These are phyloP conservation scores for Tricholaema leucomelas DNA, from an alignment of 2,113 vertebrate genomes.

Conservation along the genomic window DNA sequence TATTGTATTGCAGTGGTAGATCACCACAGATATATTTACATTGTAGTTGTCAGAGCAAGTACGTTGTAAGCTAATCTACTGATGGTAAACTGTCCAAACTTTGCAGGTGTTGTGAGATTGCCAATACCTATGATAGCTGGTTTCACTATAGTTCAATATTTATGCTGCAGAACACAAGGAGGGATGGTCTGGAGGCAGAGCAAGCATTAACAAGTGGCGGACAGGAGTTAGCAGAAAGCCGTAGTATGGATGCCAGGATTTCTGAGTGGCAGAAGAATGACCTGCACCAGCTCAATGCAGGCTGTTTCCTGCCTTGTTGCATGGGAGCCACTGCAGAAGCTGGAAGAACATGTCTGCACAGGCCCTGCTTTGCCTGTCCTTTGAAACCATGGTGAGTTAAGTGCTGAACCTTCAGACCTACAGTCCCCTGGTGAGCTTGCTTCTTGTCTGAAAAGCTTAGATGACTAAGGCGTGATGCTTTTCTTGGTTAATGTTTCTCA, in stretches of 20 bases:
- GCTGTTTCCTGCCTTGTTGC: neutral
- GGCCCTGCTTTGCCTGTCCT: neutral
- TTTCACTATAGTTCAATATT: neutral
- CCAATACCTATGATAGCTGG: neutral
- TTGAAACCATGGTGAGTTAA: neutral
- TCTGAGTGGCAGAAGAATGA: neutral
- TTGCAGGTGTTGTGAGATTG: neutral
- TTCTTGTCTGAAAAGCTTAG: neutral
- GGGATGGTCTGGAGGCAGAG: neutral
- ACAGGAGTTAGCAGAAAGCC: neutral
- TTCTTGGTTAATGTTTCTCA: neutral
- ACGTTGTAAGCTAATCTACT: neutral
- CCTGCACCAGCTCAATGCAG: neutral
- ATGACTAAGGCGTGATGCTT: neutral
- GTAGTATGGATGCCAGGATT: neutral
- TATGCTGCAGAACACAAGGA: neutral
- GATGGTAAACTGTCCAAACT: neutral
- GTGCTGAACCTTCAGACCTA: neutral
- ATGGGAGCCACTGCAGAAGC: neutral
- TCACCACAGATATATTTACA: neutral
- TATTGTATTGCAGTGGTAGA: neutral
- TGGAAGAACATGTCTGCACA: accelerated
- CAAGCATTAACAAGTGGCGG: neutral
- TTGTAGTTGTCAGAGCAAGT: slow-evolving; percentile 1
- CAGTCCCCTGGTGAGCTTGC: neutral